These are phyloP conservation scores for Palaemon carinicauda DNA, from an alignment of 1,140 invertebrate species.

Conservation along the genomic window DNA sequence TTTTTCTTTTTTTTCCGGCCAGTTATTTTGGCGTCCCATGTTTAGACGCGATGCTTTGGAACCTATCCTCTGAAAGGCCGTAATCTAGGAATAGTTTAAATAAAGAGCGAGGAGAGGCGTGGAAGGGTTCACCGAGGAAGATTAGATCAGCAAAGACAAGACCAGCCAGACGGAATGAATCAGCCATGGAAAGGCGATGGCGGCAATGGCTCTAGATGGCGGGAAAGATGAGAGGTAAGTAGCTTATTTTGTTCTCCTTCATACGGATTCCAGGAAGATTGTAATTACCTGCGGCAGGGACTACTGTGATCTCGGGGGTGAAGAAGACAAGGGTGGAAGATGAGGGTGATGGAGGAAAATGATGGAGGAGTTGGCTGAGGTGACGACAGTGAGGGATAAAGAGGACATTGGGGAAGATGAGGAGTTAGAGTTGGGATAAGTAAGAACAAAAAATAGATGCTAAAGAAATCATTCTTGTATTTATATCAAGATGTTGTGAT, in stretches of 20 bases:
- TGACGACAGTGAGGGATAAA: neutral
- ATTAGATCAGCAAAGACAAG: neutral
- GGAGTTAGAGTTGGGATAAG: neutral
- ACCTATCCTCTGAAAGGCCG: too few species aligned
- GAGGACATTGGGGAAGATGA: neutral
- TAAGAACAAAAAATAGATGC: neutral
- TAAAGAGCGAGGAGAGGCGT: too few species aligned
- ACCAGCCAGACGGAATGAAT: too few species aligned
- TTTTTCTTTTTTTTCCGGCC: too few species aligned
- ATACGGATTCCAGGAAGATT: constrained; percentile 29
- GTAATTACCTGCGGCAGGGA: constrained; percentile 34
- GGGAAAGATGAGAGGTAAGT: constrained; percentile 13
- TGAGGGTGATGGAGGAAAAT: neutral
- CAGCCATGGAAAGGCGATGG: too few species aligned
- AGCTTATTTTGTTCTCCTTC: constrained; percentile 44
- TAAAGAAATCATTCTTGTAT: neutral
- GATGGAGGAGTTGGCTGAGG: neutral
- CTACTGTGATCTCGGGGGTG: neutral
- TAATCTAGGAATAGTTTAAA: too few species aligned
- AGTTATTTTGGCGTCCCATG: too few species aligned
- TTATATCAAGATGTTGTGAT: too few species aligned
- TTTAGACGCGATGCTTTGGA: too few species aligned
- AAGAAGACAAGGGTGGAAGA: too few species aligned
- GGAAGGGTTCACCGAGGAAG: neutral
- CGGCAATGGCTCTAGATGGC: too few species aligned